Evolutionary conservation across 2,888 invertebrate species (phyloP), one percentile per base, ranked within the genome.

Genomic region (Hyposoter didymator): DNA sequence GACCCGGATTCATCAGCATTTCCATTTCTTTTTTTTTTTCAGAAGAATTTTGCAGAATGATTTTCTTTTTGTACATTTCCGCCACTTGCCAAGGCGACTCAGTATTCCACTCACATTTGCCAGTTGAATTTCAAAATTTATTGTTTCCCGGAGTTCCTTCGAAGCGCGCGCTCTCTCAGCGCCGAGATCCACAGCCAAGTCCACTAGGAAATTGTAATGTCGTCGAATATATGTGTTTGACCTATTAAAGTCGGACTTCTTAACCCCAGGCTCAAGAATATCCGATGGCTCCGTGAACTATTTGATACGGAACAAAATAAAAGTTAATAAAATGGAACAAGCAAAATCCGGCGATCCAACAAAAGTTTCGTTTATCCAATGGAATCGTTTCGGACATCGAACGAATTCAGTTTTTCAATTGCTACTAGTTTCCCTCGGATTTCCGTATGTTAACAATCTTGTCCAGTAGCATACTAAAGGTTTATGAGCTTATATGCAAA

Each of bases 41-140:
- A 0, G 0, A 7, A 39, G 10, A 39, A 39, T 39, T 1, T 39
- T 39, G 28, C 39, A 39, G 1, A 8, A 12, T n/a, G 43, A 22
- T 22, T 43, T 43, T 2, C 22, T 67, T 67, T 35, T 6, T 10
- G n/a, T 66, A 28, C 17, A n/a, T 43, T n/a, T 0, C 1, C 39
- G 39, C 39, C 0, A 39, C 39, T 39, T 10, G 39, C 39, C 39
- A 39, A 39, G 39, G 10, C 39, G 39, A 39, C 7, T 39, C 39
- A 39, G 10, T 39, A 5, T 7, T 52, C 7, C 8, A 67, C 67
- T 67, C 43, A 67, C 67, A 5, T 67, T 67, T 12, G 67, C 19
- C 19, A 67, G 6, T 67, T 67, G 12, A 19, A 67, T 67, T 67
- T 67, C 67, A 14, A 67, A 67, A 35, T 2, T 10, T 14, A 67